A percentile compares a stretch with the other conserved stretches of the same genome.
phyloP scores from a whole-genome alignment of 1,140 invertebrate species.

The Atta cephalotes region DNA sequence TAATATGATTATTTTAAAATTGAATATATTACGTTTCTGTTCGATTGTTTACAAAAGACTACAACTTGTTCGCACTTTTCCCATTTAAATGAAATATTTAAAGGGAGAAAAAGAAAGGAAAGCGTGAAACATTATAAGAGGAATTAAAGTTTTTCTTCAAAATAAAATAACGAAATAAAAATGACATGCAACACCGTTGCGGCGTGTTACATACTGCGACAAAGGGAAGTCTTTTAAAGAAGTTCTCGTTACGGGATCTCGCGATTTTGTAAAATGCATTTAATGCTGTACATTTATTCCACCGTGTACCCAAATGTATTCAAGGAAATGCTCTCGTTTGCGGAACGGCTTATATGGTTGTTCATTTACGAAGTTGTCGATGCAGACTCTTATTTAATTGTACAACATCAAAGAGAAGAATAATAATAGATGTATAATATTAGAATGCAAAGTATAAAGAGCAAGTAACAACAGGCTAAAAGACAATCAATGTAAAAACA shows the following conservation, averaged over 20 bases:
- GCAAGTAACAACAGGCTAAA: not conserved
- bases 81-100: conserved; percentile 18
- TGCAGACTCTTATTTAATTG: conserved; percentile 8
- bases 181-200: conserved; percentile 27
- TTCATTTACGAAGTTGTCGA: conserved; percentile 22
- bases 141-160: conserved; percentile 7
- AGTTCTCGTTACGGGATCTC: conserved; percentile 22
- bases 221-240: conserved; percentile 39
- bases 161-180: conserved; percentile 29
- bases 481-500: not conserved
- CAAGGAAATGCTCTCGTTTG: conserved; percentile 21
- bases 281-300: conserved; percentile 38
- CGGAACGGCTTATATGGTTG: conserved; percentile 8
- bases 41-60: not conserved
- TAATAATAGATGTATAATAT: not conserved
- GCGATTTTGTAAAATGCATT: conserved; percentile 27
- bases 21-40: not conserved
- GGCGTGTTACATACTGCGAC: conserved; percentile 17
- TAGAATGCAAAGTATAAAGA: not conserved
- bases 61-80: not conserved
- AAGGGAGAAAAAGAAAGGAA: too few species aligned
- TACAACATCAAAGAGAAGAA: conserved; percentile 11
- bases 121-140: not conserved
- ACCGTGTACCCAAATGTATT: conserved; percentile 20
- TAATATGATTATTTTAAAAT: not conserved